Evolutionary conservation across 92 coral and sea anemone species (phyloP).

Genomic region (Hydrozoanthus gracilis): DNA sequence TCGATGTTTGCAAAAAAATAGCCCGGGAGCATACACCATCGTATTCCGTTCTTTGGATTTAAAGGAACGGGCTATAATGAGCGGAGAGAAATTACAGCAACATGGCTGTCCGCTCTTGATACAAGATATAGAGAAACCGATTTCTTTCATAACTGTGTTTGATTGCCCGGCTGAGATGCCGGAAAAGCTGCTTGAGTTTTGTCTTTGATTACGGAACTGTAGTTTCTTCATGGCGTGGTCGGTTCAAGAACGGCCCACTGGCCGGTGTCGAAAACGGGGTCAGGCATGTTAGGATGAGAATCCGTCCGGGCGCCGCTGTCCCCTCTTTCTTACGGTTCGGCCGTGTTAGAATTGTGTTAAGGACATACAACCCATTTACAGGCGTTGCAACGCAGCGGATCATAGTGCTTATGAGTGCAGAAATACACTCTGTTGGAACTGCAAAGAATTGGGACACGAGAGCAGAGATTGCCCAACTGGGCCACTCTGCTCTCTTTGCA

Average conservation of each 20-base stretch:
- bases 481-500: too few species aligned
- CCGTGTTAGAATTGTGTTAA: neutral
- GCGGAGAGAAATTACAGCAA: too few species aligned
- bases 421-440: neutral
- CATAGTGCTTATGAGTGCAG: neutral
- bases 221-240: neutral
- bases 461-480: too few species aligned
- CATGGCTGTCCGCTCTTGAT: too few species aligned
- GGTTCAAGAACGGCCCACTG: neutral
- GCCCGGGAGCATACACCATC: too few species aligned
- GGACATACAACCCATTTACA: neutral
- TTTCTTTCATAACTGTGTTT: too few species aligned
- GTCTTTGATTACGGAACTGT: neutral
- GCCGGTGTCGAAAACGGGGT: neutral
- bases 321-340: neutral
- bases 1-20: too few species aligned
- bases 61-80: too few species aligned
- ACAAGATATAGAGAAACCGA: too few species aligned
- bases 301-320: neutral
- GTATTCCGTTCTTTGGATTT: too few species aligned
- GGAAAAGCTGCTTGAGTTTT: neutral
- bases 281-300: neutral
- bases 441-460: too few species aligned
- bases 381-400: neutral
- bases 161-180: too few species aligned